Base-by-base conservation (phyloP, 2,888 invertebrate species). In the Proisotoma minuta region DNA sequence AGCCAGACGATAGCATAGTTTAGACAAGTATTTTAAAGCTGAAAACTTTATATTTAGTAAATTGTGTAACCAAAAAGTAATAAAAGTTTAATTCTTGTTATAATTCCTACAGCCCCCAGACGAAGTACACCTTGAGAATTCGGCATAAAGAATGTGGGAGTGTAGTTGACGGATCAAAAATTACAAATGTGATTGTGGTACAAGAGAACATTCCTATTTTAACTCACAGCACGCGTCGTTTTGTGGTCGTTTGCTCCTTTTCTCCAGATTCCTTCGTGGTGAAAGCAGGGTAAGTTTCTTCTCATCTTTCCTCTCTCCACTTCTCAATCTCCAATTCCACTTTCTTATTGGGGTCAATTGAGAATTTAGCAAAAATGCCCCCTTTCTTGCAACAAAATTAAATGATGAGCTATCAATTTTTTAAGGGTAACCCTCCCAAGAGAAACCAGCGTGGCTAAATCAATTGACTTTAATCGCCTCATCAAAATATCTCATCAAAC, bases 181-280 rank as follows among this genome's bases (percentile, higher is more conserved):
- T 89, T 24, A 87, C 89, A 47, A 89, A 88, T 0, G 89, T 88
- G 76, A 87, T 90, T 27, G 83, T 89, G 29, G 90, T 90, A 4
- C 89, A 89, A 77, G 90, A 90, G 77, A 89, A 88, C 78, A 78
- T 88, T 61, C 88, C 88, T 3, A 89, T 90, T 74, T 82, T 90
- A 43, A 90, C 90, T 0, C 89, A 90, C 77, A 88, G 88, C 75
- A 88, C 88, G 1, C 78, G 88, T 70, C 82, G 89, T 70, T 90
- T 90, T 76, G 80, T 90, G 57, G 89, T 90, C 1, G 82, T 89
- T 15, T 90, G 90, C 75, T 87, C 87, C 29, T 89, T 88, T 76
- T 87, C 89, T 75, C 89, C 89, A 1, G 89, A 89, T 76, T 88
- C 88, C 27, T 81, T 89, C 75, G 89, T 89, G 0, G 88, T 90